Base-by-base conservation (phyloP, 2,113 vertebrate genomes). In the Tachycineta bicolor region DNA sequence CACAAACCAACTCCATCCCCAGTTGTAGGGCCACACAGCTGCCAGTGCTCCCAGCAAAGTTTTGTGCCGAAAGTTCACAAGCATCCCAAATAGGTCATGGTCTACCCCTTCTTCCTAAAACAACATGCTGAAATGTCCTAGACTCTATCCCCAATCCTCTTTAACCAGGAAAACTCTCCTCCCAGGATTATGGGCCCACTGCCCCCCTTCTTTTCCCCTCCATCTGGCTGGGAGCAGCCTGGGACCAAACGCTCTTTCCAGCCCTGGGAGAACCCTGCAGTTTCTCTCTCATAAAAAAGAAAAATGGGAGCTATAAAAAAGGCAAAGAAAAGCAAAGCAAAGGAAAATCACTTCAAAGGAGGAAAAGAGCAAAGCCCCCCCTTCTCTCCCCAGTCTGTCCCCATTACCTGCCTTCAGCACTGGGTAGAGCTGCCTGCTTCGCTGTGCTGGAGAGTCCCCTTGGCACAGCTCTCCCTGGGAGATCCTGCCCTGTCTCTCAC, bases 291-390 rank as follows among this genome's bases (percentile, higher is more conserved):
- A 90, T 97, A 96, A 96, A 95, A 92, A 95, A 96, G 94, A 96
- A 97, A 96, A 96, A 97, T 96, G 87, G 78, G 93, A 95, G 89
- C 94, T 91, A 87, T 97, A 96, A 96, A 96, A 93, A 95, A 95
- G 79, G 86, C 43, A 88, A 94, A 94, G 93, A 78, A 85, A 97
- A 96, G 92, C 6, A 95, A 95, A 91, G 93, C 47, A 83, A 88
- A 93, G 92, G 79, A 56, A 94, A 97, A 89, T 92, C 88, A 64
- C 47, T 77, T 76, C 5, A 0, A 95, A 86, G 68, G 83, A 90
- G 87, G 90, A 92, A 96, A 95, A 96, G 90, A 93, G 94, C 88
- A 94, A 93, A 95, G 76, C 60, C 68, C 75, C 93, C 85, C 67
- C 37, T 56, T 79, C 37, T 73, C 50, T 79, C 47, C 33, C n/a